Percentiles rank a stretch among this genome's conserved stretches.
Conservation (phyloP, 2,113 vertebrate genomes). For the Setophaga petechia region DNA sequence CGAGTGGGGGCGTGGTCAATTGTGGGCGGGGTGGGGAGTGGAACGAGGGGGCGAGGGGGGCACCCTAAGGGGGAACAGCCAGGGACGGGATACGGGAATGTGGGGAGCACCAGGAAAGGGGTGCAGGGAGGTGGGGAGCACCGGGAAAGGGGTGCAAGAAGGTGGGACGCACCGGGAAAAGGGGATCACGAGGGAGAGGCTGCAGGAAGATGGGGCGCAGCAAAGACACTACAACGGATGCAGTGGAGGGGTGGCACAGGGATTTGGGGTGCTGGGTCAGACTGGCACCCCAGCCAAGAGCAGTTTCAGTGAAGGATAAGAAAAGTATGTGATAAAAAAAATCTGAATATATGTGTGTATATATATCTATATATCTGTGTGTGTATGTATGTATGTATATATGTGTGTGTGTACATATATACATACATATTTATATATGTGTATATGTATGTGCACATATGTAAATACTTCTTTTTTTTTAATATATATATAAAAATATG, state of each 20-base stretch:
- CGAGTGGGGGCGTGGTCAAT: accelerated
- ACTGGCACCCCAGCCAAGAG: accelerated
- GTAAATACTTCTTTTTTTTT: accelerated
- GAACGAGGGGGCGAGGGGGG: not conserved
- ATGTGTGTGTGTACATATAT: too few species aligned
- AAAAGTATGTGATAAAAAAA: not conserved
- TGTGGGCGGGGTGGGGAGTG: not conserved
- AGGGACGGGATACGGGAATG: too few species aligned
- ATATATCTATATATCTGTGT: accelerated
- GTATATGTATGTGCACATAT: too few species aligned
- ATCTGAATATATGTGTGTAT: too few species aligned
- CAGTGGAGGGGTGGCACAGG: accelerated
- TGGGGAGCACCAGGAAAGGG: not conserved
- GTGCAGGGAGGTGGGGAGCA: accelerated
- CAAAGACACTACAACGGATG: not conserved
- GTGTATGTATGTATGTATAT: accelerated
- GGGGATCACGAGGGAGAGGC: not conserved
- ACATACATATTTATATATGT: too few species aligned
- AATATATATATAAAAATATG: accelerated
- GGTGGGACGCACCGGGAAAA: not conserved
- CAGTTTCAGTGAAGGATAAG: not conserved
- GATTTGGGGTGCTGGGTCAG: not conserved
- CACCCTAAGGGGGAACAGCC: not conserved
- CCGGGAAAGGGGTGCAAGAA: not conserved
- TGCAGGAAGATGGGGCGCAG: not conserved